A percentile compares a stretch with the other conserved stretches of the same genome.
Evolutionary conservation across 2,797 vertebrate species (phyloP).

Genomic region (Saxicola maurus): DNA sequence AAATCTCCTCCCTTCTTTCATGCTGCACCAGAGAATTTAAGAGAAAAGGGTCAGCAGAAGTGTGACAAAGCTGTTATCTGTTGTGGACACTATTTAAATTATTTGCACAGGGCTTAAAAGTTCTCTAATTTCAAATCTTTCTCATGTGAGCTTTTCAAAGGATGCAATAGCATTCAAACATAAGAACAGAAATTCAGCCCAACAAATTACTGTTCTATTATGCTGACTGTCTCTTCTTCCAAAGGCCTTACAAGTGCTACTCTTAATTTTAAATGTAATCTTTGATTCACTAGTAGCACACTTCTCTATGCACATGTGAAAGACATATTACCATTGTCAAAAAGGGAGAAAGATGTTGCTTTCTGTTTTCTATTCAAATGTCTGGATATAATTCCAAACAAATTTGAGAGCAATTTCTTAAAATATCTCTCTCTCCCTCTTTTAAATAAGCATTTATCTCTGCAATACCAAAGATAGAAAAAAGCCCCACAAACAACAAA

Average conservation of each 20-base stretch:
- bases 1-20: background rate
- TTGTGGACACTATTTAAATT: background rate
- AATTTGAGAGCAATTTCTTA: background rate
- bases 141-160: background rate
- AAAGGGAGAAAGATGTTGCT: background rate
- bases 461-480: background rate
- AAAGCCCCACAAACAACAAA: background rate
- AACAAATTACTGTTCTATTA: background rate
- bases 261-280: background rate
- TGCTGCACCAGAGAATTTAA: background rate
- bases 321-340: background rate
- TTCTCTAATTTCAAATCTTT: background rate
- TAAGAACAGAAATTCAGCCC: background rate
- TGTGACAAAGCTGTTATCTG: background rate
- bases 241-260: background rate
- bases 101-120: background rate
- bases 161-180: background rate
- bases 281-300: background rate
- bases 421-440: fast-evolving
- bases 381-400: background rate
- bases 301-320: background rate
- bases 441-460: background rate
- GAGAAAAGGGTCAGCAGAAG: background rate
- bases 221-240: background rate
- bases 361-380: conserved; percentile 8